Evolutionary conservation across 2,888 invertebrate genomes (phyloP), one percentile per base, ranked within the genome.

Genomic region (Hartigia nigra): DNA sequence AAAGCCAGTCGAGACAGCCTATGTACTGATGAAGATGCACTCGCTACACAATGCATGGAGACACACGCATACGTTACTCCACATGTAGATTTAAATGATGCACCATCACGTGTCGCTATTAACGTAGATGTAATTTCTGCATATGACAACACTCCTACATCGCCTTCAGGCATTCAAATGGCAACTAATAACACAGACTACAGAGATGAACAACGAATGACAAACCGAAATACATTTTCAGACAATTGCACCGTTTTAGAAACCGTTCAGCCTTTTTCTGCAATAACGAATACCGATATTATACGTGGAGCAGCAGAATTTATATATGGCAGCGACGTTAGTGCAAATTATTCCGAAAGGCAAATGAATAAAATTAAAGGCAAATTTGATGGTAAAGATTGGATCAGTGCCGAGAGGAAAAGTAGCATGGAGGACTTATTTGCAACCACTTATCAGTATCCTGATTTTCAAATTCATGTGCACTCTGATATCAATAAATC

Each of bases 21-120:
- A 80, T 69, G 76, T 76, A 79, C 79, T 79, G 78, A 78, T 76
- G 75, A 81, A 69, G 77, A 81, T 76, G 74, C 76, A 78, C 76
- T 77, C 83, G 81, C 75, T 77, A 82, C 84, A 87, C 85, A 80
- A 81, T 80, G 82, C 87, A 87, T 87, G 86, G 88, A 89, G 84
- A 91, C 91, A 91, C 91, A 91, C 91, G 91, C 91, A 88, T 87
- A 85, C 82, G 78, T 36, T 83, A 82, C 81, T 76, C 80, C 83
- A 78, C 86, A 86, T 81, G 70, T 82, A 83, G 84, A 78, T n/a
- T 76, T 79, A 79, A 80, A 75, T 32, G 75, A 79, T 32, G 77
- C 78, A 74, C 82, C 79, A 78, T 81, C 82, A 74, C 80, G 82
- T 75, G 83, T 81, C 82, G 80, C 82, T 74, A 70, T 84, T 76